phyloP scores from a whole-genome alignment of 2,888 invertebrate genomes.

The Eupeodes latifasciatus region DNA sequence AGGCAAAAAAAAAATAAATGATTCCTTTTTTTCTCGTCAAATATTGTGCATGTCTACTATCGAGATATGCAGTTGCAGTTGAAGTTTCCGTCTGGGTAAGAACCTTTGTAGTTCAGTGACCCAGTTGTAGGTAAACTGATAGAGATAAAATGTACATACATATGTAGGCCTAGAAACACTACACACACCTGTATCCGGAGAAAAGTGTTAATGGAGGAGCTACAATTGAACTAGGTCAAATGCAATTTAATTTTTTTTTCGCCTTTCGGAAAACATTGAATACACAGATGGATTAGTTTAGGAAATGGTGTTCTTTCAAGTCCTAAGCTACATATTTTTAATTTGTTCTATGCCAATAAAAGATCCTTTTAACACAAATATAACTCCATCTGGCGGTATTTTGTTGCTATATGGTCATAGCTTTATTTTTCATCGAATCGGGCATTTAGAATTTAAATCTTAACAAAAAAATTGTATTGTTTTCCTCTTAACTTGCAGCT shows the following conservation, averaged over 20 bases:
- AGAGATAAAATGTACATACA: constrained; percentile 13
- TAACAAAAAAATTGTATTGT: too few relatives aligned
- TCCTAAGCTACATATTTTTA: background rate
- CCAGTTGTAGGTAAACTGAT: constrained; percentile 47
- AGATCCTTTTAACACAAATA: too few relatives aligned
- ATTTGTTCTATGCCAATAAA: too few relatives aligned
- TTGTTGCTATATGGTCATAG: too few relatives aligned
- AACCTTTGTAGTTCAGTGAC: constrained; percentile 53
- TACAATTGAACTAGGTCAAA: constrained; percentile 52
- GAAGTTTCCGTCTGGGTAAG: background rate
- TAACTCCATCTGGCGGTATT: too few relatives aligned
- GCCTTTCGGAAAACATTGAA: background rate
- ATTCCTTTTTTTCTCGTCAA: background rate
- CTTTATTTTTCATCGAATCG: too few relatives aligned
- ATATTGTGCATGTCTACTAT: background rate
- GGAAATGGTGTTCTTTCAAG: background rate
- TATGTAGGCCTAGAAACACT: background rate
- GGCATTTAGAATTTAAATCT: too few relatives aligned
- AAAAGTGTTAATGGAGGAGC: constrained; percentile 39
- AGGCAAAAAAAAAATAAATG: constrained; percentile 8
- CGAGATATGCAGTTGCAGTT: background rate
- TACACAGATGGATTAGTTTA: background rate
- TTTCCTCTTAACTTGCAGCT: constrained; percentile 67
- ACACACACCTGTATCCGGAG: constrained; percentile 26
- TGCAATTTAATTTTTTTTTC: constrained; percentile 22